A percentile compares a stretch with the other conserved stretches of the same genome.
phyloP scores from a whole-genome alignment of 2,888 invertebrate species.

The Drosophila setosimentum region DNA sequence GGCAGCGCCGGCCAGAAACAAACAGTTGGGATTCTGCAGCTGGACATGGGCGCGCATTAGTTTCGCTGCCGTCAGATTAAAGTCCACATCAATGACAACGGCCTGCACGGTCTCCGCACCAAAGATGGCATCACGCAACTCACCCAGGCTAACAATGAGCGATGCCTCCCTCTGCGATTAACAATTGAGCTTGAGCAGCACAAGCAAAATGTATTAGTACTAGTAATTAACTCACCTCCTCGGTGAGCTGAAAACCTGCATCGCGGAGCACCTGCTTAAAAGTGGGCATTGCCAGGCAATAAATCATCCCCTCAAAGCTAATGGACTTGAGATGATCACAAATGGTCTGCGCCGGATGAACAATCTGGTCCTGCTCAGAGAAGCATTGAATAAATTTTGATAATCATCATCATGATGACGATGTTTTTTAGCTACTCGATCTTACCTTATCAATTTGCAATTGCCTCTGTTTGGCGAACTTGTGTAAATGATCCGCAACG shows the following conservation, averaged over 20 bases:
- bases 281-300: slow-evolving; percentile 83
- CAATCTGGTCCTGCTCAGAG: slow-evolving; percentile 63
- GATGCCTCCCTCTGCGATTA: slow-evolving; percentile 43
- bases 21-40: slow-evolving; percentile 85
- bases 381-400: neutral
- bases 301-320: slow-evolving; percentile 85
- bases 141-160: slow-evolving; percentile 57
- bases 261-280: slow-evolving; percentile 83
- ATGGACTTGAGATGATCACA: slow-evolving; percentile 85
- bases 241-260: slow-evolving; percentile 84
- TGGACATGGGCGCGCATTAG: slow-evolving; percentile 85
- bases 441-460: slow-evolving; percentile 77
- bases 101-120: slow-evolving; percentile 84
- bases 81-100: slow-evolving; percentile 86
- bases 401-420: neutral
- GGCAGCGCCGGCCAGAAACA: slow-evolving; percentile 85
- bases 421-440: neutral
- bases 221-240: slow-evolving; percentile 75
- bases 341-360: slow-evolving; percentile 85
- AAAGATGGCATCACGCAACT: slow-evolving; percentile 78
- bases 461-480: slow-evolving; percentile 67
- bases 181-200: neutral
- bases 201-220: neutral
- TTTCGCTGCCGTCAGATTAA: slow-evolving; percentile 85
- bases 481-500: slow-evolving; percentile 71